Percentiles rank a stretch among this genome's conserved stretches.
Conservation (phyloP, 37 sponge, comb jelly and placozoan genomes). For the Chondrilla cf. caribensis region DNA sequence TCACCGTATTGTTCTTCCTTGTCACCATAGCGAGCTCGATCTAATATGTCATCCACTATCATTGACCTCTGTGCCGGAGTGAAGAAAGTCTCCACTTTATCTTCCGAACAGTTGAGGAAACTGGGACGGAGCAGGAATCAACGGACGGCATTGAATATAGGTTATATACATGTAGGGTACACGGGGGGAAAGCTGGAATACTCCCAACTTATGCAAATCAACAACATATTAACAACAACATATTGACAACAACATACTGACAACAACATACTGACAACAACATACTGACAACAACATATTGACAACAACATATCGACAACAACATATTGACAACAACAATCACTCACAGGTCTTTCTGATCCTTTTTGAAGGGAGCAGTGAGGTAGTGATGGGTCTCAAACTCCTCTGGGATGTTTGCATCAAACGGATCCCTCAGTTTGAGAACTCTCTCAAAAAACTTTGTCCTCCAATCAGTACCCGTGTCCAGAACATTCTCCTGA, state of each 20-base stretch:
- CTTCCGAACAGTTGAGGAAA: slow-evolving; percentile 9
- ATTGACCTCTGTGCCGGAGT: slow-evolving; percentile 69
- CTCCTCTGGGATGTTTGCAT: slow-evolving; percentile 59
- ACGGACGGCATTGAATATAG: background rate
- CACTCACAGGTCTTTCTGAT: slow-evolving; percentile 59
- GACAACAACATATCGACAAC: too few relatives aligned
- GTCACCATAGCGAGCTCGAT: slow-evolving; percentile 54
- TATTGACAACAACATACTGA: too few relatives aligned
- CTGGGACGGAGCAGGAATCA: background rate
- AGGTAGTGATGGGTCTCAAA: slow-evolving; percentile 55
- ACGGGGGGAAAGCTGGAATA: too few relatives aligned
- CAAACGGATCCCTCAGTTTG: slow-evolving; percentile 52
- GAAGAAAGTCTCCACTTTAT: slow-evolving; percentile 80
- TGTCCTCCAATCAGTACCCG: background rate
- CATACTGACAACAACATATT: too few relatives aligned
- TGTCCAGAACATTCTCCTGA: slow-evolving; percentile 4
- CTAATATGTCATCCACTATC: slow-evolving; percentile 65
- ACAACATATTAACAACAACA: too few relatives aligned
- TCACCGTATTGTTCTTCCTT: slow-evolving; percentile 49
- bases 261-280: too few relatives aligned
- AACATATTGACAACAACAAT: background rate
- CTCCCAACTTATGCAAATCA: too few relatives aligned
- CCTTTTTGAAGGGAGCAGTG: slow-evolving; percentile 72
- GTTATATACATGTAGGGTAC: too few relatives aligned
- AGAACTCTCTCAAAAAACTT: slow-evolving; percentile 1